phyloP scores from a whole-genome alignment of 1,140 invertebrate genomes.

The Oedothorax gibbosus region DNA sequence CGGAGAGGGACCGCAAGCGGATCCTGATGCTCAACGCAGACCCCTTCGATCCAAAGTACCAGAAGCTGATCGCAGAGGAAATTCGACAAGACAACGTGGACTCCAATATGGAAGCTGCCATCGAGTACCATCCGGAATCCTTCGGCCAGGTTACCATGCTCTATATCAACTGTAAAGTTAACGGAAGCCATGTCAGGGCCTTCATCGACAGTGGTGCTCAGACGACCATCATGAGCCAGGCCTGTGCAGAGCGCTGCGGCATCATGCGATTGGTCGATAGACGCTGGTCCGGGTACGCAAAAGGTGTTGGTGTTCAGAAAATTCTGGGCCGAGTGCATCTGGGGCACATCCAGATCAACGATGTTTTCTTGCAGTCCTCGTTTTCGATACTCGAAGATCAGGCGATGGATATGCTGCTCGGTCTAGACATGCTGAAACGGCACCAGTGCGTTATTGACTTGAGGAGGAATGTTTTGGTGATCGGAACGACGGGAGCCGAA shows the following conservation, averaged over 20 bases:
- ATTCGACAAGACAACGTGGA: slow-evolving; percentile 96
- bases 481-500: slow-evolving; percentile 95
- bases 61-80: slow-evolving; percentile 93
- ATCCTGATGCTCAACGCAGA: slow-evolving; percentile 90
- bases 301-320: slow-evolving; percentile 94
- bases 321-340: slow-evolving; percentile 97
- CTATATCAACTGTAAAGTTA: slow-evolving; percentile 96
- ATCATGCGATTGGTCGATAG: slow-evolving; percentile 95
- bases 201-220: slow-evolving; percentile 98
- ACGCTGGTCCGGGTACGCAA: slow-evolving; percentile 93
- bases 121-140: slow-evolving; percentile 97
- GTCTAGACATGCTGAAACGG: slow-evolving; percentile 96
- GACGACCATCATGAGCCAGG: slow-evolving; percentile 93
- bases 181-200: slow-evolving; percentile 95
- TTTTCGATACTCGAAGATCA: slow-evolving; percentile 98
- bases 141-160: slow-evolving; percentile 98
- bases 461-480: slow-evolving; percentile 86
- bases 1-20: slow-evolving; percentile 84
- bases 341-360: slow-evolving; percentile 94
- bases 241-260: slow-evolving; percentile 90
- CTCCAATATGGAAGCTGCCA: slow-evolving; percentile 98
- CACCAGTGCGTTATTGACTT: slow-evolving; percentile 97
- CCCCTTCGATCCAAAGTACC: slow-evolving; percentile 95
- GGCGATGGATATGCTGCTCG: slow-evolving; percentile 98
- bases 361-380: slow-evolving; percentile 92